Evolutionary conservation across 2,888 invertebrate genomes (phyloP).

Genomic region (Isoperla grammatica): DNA sequence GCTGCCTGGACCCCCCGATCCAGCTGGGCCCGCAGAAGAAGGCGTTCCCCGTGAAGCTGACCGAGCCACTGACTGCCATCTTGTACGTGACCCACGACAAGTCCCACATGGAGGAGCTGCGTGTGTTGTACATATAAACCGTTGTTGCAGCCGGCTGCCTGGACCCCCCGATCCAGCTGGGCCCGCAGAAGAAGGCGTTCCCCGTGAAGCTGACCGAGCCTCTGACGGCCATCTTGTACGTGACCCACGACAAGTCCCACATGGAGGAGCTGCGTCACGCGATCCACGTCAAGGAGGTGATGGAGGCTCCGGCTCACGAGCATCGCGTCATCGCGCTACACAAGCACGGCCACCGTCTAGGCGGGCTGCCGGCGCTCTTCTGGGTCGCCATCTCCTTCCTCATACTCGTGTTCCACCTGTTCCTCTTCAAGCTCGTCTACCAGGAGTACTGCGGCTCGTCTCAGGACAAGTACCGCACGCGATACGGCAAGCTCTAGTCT

Average conservation of each 20-base stretch:
- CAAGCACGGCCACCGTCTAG: slow-evolving; percentile 83
- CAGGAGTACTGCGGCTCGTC: slow-evolving; percentile 75
- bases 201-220: slow-evolving; percentile 90
- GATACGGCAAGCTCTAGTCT: slow-evolving; percentile 63
- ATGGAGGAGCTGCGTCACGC: slow-evolving; percentile 85
- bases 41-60: too few relatives aligned
- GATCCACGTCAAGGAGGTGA: slow-evolving; percentile 72
- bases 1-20: too few relatives aligned
- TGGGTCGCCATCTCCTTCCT: slow-evolving; percentile 87
- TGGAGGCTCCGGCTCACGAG: slow-evolving; percentile 77
- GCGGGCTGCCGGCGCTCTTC: slow-evolving; percentile 84
- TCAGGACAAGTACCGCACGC: slow-evolving; percentile 59
- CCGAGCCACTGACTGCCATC: too few relatives aligned
- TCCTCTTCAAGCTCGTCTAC: slow-evolving; percentile 85
- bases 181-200: slow-evolving; percentile 60
- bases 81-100: too few relatives aligned
- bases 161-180: slow-evolving; percentile 73
- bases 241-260: slow-evolving; percentile 83
- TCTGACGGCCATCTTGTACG: slow-evolving; percentile 81
- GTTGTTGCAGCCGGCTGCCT: slow-evolving; percentile 68
- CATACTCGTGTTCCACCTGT: slow-evolving; percentile 86
- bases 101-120: too few relatives aligned
- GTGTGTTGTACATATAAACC: too few relatives aligned
- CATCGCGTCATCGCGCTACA: slow-evolving; percentile 86
- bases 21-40: too few relatives aligned